Base-by-base conservation (phyloP, 2,797 vertebrate species). In the Lutjanus argentimaculatus region DNA sequence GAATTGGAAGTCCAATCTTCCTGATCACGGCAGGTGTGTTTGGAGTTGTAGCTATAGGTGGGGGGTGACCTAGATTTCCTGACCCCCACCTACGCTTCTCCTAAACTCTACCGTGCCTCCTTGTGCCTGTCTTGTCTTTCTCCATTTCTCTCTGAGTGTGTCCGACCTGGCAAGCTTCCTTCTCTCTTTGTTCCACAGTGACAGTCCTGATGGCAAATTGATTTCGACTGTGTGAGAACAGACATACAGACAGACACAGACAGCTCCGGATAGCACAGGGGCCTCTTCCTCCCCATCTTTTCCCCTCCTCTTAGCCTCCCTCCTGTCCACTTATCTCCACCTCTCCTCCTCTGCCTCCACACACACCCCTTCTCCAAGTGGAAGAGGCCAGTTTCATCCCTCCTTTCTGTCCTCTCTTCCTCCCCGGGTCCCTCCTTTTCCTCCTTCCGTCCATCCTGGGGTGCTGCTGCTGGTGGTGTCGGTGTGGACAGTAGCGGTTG, bases 151-250 rank as follows among this genome's bases (percentile, higher is more conserved):
- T 95, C 94, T 93, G 94, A 95, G 93, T 96, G 95, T 96, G 95
- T 96, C 95, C 95, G 94, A 96, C 94, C 95, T 95, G 95, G 97
- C 97, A 96, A 97, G 97, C 95, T 95, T 96, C 95, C 95, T 95
- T 96, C 95, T 97, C 97, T 99, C 96, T 98, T 95, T 97, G 96
- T 98, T 97, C 94, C 96, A 90, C 98, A 99, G 98, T 86, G 97
- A 89, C 98, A 99, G 98, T 85, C 97, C 98, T 96, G 98, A 98
- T 95, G 97, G 98, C 97, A 98, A 98, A 95, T 98, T 99, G 97
- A 99, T 99, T 96, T 99, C 98, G 93, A 99, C 98, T 94, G 98
- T 99, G 97, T 99, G 98, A 99, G 96, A 97, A 97, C 96, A 96
- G 94, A 96, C 95, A 96, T 94, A 95, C 95, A 93, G 93, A 96